A percentile compares a stretch with the other conserved stretches of the same genome.
Conservation (phyloP, 2,113 vertebrate species). For the Rhinopithecus roxellana region DNA sequence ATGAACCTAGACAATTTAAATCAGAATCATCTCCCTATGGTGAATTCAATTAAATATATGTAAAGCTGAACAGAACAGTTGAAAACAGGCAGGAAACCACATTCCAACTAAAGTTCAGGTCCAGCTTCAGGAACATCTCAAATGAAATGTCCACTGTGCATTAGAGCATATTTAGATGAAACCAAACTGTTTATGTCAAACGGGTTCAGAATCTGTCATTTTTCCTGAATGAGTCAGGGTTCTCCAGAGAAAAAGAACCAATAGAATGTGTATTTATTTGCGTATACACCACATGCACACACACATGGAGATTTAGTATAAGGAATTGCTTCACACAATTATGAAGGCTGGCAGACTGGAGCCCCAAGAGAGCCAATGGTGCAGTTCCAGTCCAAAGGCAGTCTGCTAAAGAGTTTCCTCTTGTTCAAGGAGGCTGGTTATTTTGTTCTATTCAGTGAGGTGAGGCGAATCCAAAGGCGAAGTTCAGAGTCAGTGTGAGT, state of each 20-base stretch:
- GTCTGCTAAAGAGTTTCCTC: too few relatives aligned
- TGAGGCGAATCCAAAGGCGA: too few relatives aligned
- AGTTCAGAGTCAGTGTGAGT: too few relatives aligned
- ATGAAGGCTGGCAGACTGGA: too few relatives aligned
- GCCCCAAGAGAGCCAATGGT: too few relatives aligned
- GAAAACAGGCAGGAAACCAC: not conserved
- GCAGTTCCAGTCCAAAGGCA: too few relatives aligned
- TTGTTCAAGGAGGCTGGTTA: too few relatives aligned
- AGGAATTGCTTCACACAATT: too few relatives aligned
- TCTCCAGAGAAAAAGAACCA: too few relatives aligned
- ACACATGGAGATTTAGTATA: too few relatives aligned
- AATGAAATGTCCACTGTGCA: not conserved
- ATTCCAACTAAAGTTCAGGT: not conserved
- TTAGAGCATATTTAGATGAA: not conserved
- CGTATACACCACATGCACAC: too few relatives aligned
- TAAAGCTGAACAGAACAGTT: not conserved
- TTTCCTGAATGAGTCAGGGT: not conserved
- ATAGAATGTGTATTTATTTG: not conserved
- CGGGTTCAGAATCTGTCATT: not conserved
- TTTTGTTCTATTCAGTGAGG: too few relatives aligned
- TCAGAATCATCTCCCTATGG: not conserved
- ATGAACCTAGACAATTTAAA: not conserved
- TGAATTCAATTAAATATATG: not conserved
- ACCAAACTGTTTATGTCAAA: not conserved
- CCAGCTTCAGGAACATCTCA: not conserved